phyloP scores from a whole-genome alignment of 2,888 invertebrate species.

The Lasioglossum malachurum region DNA sequence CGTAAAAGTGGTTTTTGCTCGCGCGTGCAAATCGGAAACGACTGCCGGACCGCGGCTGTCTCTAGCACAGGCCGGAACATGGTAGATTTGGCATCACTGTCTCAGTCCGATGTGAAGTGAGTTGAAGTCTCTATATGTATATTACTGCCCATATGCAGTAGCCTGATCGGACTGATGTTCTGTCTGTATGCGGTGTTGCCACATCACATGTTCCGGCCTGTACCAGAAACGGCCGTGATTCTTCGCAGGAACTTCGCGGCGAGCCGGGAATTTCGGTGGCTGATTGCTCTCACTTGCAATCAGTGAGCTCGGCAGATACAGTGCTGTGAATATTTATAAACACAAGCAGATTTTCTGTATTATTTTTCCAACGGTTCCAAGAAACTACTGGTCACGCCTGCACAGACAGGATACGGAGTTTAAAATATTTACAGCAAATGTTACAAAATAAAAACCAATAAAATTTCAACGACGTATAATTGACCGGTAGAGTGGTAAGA shows the following conservation, averaged over 20 bases:
- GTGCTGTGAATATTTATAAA: not conserved
- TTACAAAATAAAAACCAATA: not conserved
- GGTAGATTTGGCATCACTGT: too few species aligned
- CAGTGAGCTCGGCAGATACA: not conserved
- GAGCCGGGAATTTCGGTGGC: conserved; percentile 55
- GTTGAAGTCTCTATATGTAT: too few species aligned
- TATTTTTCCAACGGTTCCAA: not conserved
- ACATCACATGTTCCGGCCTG: too few species aligned
- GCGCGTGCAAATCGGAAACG: conserved; percentile 7
- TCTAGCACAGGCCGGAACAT: too few species aligned
- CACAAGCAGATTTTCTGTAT: not conserved
- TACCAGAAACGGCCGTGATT: conserved; percentile 6
- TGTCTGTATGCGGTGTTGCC: too few species aligned
- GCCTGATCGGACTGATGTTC: too few species aligned
- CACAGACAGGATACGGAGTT: too few species aligned
- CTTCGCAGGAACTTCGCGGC: conserved; percentile 36
- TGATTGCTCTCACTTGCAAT: conserved; percentile 43
- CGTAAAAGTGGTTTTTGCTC: not conserved
- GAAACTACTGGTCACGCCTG: not conserved
- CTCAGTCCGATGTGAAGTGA: too few species aligned
- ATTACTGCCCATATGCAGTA: too few species aligned
- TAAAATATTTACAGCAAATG: not conserved
- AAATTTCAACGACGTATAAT: not conserved
- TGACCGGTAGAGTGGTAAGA: not conserved
- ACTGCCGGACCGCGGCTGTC: not conserved